phyloP scores from a whole-genome alignment of 1,140 invertebrate genomes.

The Aradophagus sp. region DNA sequence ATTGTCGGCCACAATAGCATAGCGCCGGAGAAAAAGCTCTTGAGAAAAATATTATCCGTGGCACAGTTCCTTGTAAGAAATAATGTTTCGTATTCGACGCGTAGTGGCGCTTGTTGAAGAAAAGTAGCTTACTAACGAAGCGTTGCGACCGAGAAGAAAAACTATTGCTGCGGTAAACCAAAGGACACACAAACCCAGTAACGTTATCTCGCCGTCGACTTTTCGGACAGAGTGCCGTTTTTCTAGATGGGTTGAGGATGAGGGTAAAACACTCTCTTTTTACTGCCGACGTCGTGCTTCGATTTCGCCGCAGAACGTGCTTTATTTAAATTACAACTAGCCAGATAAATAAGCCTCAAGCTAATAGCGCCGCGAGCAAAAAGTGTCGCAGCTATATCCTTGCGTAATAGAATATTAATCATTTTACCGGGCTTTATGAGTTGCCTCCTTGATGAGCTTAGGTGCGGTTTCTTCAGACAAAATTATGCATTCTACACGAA shows the following conservation, averaged over 20 bases:
- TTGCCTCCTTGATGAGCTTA: neutral
- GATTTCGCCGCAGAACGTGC: slow-evolving; percentile 21
- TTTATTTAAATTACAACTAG: slow-evolving; percentile 30
- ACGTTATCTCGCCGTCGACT: slow-evolving; percentile 29
- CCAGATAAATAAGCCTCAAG: slow-evolving; percentile 12
- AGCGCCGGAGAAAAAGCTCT: slow-evolving; percentile 7
- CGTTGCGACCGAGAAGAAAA: slow-evolving; percentile 41
- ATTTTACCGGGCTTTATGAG: neutral
- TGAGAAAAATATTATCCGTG: slow-evolving; percentile 16
- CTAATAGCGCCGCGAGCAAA: slow-evolving; percentile 8
- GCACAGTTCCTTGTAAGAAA: slow-evolving; percentile 24
- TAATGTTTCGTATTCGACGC: slow-evolving; percentile 20
- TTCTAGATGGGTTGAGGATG: slow-evolving; percentile 29
- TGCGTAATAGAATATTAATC: slow-evolving; percentile 14
- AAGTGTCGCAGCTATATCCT: slow-evolving; percentile 4
- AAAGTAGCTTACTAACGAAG: slow-evolving; percentile 29
- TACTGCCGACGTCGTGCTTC: slow-evolving; percentile 17
- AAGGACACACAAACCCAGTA: slow-evolving; percentile 29
- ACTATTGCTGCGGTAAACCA: slow-evolving; percentile 25
- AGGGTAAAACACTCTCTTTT: slow-evolving; percentile 14
- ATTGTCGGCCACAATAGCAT: slow-evolving; percentile 37
- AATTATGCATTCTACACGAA: too few species aligned
- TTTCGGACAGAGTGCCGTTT: slow-evolving; percentile 14
- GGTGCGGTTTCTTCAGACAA: neutral
- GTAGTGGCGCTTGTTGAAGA: slow-evolving; percentile 2